phyloP scores from a whole-genome alignment of 2,113 vertebrate species.

The Diadophis punctatus region DNA sequence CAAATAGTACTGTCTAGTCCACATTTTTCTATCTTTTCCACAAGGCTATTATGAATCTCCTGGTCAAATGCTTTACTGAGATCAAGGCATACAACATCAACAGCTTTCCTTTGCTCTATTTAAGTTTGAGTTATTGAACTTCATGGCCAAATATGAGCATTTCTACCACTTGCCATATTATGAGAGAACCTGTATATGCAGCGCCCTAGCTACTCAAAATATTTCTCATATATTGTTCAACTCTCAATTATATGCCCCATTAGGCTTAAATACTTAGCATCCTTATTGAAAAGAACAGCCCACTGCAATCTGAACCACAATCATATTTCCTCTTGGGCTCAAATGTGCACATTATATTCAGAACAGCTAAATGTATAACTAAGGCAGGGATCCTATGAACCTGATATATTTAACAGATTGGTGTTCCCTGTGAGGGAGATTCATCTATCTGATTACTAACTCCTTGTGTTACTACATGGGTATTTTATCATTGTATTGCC shows the following conservation, averaged over 20 bases:
- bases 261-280: not conserved
- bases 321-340: not conserved
- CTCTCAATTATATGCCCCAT: not conserved
- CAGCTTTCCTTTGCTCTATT: not conserved
- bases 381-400: not conserved
- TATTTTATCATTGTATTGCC: not conserved
- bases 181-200: not conserved
- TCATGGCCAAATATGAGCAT: not conserved
- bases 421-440: not conserved
- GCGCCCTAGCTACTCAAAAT: not conserved
- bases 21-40: not conserved
- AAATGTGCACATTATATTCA: not conserved
- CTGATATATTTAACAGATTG: not conserved
- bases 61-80: not conserved
- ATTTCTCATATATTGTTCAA: not conserved
- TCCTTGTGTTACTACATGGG: not conserved
- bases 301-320: not conserved
- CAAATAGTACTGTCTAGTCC: not conserved
- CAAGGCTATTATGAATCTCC: not conserved
- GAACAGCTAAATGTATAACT: not conserved
- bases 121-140: not conserved
- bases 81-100: not conserved
- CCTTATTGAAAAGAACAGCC: not conserved
- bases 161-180: not conserved
- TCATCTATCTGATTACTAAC: not conserved